Conservation (phyloP, 2,113 vertebrate genomes). For the Ovis canadensis region DNA sequence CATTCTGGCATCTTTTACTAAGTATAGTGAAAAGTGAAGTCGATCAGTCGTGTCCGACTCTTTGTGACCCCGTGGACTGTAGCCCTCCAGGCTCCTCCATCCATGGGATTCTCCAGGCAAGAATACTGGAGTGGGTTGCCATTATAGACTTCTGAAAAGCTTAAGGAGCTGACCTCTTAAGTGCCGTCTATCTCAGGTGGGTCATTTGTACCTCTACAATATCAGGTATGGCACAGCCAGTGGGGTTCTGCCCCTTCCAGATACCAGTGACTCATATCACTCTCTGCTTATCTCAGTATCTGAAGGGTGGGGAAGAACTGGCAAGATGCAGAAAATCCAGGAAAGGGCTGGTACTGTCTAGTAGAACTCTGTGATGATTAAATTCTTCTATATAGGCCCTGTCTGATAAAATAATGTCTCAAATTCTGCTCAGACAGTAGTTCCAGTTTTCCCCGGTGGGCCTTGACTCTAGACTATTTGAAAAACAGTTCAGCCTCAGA, state of each 20-base stretch:
- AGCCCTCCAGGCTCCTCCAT: too few relatives aligned
- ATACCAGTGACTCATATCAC: neutral
- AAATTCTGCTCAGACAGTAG: neutral
- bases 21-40: too few relatives aligned
- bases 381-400: neutral
- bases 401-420: neutral
- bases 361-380: neutral
- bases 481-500: neutral
- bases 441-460: neutral
- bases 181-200: neutral
- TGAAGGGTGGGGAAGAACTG: neutral
- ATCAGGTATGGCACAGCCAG: neutral
- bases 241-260: neutral
- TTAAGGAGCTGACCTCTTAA: neutral
- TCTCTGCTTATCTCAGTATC: neutral
- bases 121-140: too few relatives aligned
- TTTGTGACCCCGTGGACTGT: too few relatives aligned
- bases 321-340: neutral
- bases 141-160: neutral
- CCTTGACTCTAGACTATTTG: neutral
- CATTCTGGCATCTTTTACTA: neutral
- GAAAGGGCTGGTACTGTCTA: neutral
- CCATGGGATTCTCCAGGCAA: too few relatives aligned
- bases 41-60: too few relatives aligned
- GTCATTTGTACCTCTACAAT: neutral